phyloP scores from a whole-genome alignment of 2,888 invertebrate genomes.

The Drosophila histrio region DNA sequence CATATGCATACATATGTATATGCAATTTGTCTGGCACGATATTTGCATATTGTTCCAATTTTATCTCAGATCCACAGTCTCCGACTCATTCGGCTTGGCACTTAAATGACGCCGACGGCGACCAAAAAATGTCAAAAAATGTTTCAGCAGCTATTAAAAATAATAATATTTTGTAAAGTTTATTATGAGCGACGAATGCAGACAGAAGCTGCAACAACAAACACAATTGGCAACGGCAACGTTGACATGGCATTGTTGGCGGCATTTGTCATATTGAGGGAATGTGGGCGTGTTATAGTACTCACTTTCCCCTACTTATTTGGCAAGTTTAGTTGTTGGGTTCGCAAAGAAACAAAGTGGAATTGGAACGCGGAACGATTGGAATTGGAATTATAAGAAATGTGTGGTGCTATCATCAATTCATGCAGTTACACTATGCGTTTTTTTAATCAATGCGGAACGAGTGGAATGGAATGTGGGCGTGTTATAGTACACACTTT shows the following conservation, averaged over 20 bases:
- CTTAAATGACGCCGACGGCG: slow-evolving; percentile 18
- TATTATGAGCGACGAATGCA: slow-evolving; percentile 33
- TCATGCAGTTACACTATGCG: background rate
- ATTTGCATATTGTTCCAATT: slow-evolving; percentile 70
- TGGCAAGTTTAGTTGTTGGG: background rate
- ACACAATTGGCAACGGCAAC: slow-evolving; percentile 4
- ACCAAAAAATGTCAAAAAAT: slow-evolving; percentile 25
- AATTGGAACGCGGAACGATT: background rate
- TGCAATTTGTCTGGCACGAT: slow-evolving; percentile 13
- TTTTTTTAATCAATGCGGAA: background rate
- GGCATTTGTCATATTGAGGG: slow-evolving; percentile 2
- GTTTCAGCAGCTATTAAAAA: slow-evolving; percentile 62
- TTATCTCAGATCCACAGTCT: slow-evolving; percentile 40
- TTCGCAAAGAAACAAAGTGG: background rate
- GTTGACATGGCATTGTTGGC: slow-evolving; percentile 1
- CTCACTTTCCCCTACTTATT: background rate
- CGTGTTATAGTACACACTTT: background rate
- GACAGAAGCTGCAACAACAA: background rate
- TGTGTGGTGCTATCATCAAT: background rate
- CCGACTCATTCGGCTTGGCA: slow-evolving; percentile 27
- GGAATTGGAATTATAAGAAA: background rate
- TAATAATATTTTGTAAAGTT: slow-evolving; percentile 67
- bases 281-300: background rate
- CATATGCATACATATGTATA: background rate
- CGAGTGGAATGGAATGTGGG: background rate